Percentiles rank a stretch among this genome's conserved stretches.
Conservation (phyloP, 2,797 vertebrate species). For the Falco concolor region DNA sequence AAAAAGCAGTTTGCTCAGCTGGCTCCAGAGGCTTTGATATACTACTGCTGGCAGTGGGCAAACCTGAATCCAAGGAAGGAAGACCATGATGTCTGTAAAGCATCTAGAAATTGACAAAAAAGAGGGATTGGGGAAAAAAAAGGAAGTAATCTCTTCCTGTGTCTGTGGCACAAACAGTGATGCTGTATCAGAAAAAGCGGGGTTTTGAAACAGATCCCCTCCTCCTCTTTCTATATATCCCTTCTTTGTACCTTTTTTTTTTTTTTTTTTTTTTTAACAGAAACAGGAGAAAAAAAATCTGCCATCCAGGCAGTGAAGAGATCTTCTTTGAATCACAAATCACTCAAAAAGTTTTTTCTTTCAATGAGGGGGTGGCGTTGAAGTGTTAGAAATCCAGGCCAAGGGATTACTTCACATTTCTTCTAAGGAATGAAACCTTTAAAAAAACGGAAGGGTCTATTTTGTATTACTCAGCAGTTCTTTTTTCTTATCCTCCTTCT, state of each 20-base stretch:
- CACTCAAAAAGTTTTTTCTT: background rate
- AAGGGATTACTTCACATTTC: conserved; percentile 22
- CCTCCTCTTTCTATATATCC: background rate
- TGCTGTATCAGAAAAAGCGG: background rate
- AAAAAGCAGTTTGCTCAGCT: background rate
- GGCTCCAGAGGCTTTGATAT: background rate
- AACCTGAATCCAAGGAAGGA: background rate
- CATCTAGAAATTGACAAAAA: background rate
- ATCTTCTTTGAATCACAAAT: conserved; percentile 22
- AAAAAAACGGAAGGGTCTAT: background rate
- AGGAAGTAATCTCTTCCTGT: background rate
- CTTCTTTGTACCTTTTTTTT: background rate
- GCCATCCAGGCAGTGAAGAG: background rate
- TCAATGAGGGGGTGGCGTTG: background rate
- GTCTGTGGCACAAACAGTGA: background rate
- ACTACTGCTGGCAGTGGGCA: background rate
- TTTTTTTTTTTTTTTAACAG: background rate
- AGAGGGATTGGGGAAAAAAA: background rate
- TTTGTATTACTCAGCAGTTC: conserved; percentile 64
- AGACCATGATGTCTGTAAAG: background rate
- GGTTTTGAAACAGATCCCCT: background rate
- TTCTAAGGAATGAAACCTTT: background rate
- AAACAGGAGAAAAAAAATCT: background rate
- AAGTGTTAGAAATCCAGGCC: conserved; percentile 25
- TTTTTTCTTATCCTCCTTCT: background rate